Base-by-base conservation (phyloP, 2,113 vertebrate species). In the Apteryx owenii region DNA sequence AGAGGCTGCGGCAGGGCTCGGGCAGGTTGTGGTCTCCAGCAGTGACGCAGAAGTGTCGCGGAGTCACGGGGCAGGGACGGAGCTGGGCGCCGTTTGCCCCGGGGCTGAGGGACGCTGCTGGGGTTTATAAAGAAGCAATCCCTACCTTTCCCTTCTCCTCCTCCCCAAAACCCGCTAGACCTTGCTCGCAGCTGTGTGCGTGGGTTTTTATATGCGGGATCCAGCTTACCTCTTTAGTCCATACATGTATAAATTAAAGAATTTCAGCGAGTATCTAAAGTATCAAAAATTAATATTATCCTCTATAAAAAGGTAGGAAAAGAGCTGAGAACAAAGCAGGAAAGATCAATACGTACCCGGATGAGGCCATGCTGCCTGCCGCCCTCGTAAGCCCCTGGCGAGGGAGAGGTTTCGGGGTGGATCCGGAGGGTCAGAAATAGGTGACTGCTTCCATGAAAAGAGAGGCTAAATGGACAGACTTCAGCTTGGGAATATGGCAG, bases 1-100 rank as follows among this genome's bases (percentile, higher is more conserved):
- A 1, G 4, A 48, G 46, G 62, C 33, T 65, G 66, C 28, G 56
- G 56, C 4, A 13, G 54, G 46, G 1, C 0, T 82, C 76, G 36
- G 28, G 66, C 61, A 53, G 14, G 29, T 22, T 31, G 28, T 50
- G 51, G 33, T 51, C n/a, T 50, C 9, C 17, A 0, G 7, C 11
- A 7, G 40, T 9, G n/a, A 7, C 81, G 22, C 48, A 17, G 60
- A 36, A 36, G 9, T 13, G 17, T 26, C 42, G 29, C 31, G 9
- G 44, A 83, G 36, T 58, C 87, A 75, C 19, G 9, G 64, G 60
- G 22, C 12, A 50, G 40, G 69, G 51, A 54, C 9, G 0, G 18
- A 90, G 53, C 58, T 40, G 42, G 42, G 42, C 13, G 44, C 15
- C 44, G 18, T 48, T 48, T 19, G 46, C 46, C 18, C 46, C 46